Percentiles rank a stretch among this genome's conserved stretches.
phyloP scores from a whole-genome alignment of 37 sponge, comb jelly and placozoan species.

The Cliona cf. orientalis region DNA sequence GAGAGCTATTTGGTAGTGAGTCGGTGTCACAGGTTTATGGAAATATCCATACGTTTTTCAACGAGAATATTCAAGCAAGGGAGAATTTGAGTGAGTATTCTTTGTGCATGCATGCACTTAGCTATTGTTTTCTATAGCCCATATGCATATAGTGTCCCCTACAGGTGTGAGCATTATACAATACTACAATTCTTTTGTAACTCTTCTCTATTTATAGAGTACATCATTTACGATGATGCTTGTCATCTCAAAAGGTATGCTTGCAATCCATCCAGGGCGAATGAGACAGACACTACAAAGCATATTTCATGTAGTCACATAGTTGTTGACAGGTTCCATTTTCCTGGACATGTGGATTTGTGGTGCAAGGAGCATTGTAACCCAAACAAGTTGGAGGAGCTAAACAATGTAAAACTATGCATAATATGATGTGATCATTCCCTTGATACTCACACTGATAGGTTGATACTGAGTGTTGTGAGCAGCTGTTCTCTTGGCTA shows the following conservation, averaged over 20 bases:
- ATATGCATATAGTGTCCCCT: no score
- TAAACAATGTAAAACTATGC: background rate
- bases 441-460: background rate
- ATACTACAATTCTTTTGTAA: no score
- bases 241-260: slow-evolving; percentile 25
- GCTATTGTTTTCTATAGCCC: no score
- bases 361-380: slow-evolving; percentile 11
- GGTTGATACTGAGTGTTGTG: slow-evolving; percentile 60
- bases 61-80: slow-evolving; percentile 3
- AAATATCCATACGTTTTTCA: background rate
- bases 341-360: slow-evolving; percentile 14
- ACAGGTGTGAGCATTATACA: no score
- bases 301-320: background rate
- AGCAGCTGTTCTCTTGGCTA: slow-evolving; percentile 63
- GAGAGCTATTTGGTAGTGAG: slow-evolving; percentile 28
- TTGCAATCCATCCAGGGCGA: background rate
- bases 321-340: slow-evolving; percentile 24
- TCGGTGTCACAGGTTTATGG: slow-evolving; percentile 19
- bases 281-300: background rate
- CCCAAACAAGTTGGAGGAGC: background rate
- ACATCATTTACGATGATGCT: slow-evolving; percentile 25
- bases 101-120: background rate
- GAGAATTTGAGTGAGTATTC: background rate
- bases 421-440: background rate
- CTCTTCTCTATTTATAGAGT: background rate